Evolutionary conservation across 2,113 vertebrate genomes (phyloP), one percentile per base, ranked within the genome.

Genomic region (Percopsis transmontana): DNA sequence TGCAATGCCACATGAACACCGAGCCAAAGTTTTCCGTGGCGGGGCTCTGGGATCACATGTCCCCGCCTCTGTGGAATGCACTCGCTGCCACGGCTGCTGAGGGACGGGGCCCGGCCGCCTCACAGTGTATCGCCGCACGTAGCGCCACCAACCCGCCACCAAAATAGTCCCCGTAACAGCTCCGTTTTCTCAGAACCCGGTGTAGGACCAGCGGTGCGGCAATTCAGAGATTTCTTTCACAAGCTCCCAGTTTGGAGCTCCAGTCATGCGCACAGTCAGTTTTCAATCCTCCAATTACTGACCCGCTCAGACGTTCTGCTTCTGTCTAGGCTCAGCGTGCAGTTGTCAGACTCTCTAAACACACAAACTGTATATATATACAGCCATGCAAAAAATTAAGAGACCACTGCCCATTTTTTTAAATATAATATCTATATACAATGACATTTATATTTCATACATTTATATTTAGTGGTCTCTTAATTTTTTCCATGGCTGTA

Each of bases 231-330:
- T 15, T 75, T 71, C 42, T 63, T 78, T 80, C 64, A 33, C 53
- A 62, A 68, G 63, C 51, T 76, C 66, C 77, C 62, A 68, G 42
- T 64, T 68, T 68, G 54, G 66, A 77, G 74, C 88, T 79, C 68
- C 82, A 83, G 72, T 62, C 72, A 67, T 48, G 2, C 57, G 67
- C 74, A 68, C 59, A 44, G 69, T 68, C 77, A 54, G 72, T 79
- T 83, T 74, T n/a, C 66, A 74, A 67, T 79, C 75, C 83, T 85
- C 51, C 81, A 84, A 85, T 88, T 86, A 85, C 74, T 27, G 12
- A n/a, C 13, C 75, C 74, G 19, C 70, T 70, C 77, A 63, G 81
- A 72, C 70, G 65, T 83, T 79, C 60, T 60, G 44, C 70, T 62
- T 68, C 72, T 82, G 66, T 83, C 66, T 59, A 80, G 72, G n/a